phyloP scores from a whole-genome alignment of 2,888 invertebrate genomes.

The Busseola fusca region DNA sequence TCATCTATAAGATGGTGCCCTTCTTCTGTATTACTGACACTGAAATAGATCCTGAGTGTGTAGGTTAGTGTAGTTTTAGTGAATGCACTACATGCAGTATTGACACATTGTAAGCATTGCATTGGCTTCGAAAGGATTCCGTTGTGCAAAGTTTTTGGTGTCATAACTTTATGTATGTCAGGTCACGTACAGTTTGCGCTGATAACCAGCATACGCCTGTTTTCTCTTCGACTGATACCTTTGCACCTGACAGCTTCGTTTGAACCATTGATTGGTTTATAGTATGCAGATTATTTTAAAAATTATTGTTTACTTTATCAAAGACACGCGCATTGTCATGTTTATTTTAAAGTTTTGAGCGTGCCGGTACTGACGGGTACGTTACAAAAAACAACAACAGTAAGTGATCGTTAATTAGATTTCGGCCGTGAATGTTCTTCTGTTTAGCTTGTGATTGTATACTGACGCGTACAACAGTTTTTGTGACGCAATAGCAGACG shows the following conservation, averaged over 20 bases:
- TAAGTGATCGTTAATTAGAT: constrained; percentile 35
- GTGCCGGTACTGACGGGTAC: constrained; percentile 9
- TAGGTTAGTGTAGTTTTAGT: background rate
- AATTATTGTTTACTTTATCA: background rate
- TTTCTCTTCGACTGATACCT: background rate
- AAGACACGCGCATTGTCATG: constrained; percentile 4
- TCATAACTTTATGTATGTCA: constrained; percentile 33
- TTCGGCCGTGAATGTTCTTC: constrained; percentile 37
- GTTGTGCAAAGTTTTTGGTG: constrained; percentile 15
- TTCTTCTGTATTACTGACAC: background rate
- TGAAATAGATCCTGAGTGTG: background rate
- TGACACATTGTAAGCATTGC: constrained; percentile 1
- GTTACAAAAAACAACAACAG: constrained; percentile 29
- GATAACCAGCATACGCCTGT: background rate
- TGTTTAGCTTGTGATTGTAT: constrained; percentile 6
- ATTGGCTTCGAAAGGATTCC: constrained; percentile 12
- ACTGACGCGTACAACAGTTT: constrained; percentile 6
- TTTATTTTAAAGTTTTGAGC: constrained; percentile 25
- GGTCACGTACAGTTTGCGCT: constrained; percentile 4
- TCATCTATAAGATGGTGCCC: background rate
- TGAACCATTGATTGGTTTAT: background rate
- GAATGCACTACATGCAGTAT: background rate
- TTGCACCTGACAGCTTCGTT: background rate
- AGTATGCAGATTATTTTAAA: background rate
- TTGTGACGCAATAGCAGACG: constrained; percentile 28